These are phyloP conservation scores for Emesis furor DNA, from an alignment of 2,888 invertebrate genomes.

Conservation along the genomic window DNA sequence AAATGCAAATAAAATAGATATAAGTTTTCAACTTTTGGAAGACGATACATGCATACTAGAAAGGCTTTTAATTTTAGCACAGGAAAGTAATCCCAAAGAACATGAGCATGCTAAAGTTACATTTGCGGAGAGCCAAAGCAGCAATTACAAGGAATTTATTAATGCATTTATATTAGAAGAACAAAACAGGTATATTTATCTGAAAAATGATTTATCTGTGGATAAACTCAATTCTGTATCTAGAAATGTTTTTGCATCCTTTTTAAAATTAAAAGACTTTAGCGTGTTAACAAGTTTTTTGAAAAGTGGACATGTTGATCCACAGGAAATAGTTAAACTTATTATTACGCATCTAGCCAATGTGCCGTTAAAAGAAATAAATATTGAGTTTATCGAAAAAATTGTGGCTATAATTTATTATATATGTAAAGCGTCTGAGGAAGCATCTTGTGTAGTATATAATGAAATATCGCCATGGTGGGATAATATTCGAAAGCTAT, in stretches of 20 bases:
- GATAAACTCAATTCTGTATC: constrained; percentile 84
- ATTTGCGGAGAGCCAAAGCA: constrained; percentile 90
- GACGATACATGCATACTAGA: constrained; percentile 93
- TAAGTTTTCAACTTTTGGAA: constrained; percentile 86
- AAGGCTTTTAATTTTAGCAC: constrained; percentile 92
- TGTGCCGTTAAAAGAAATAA: constrained; percentile 90
- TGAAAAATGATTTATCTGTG: constrained; percentile 81
- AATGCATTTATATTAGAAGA: constrained; percentile 90
- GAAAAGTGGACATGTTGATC: constrained; percentile 83
- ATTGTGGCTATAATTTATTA: constrained; percentile 93
- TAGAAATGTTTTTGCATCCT: constrained; percentile 85
- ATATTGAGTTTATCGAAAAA: constrained; percentile 93
- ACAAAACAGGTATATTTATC: constrained; percentile 80
- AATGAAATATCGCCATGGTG: constrained; percentile 96
- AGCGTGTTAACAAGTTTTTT: constrained; percentile 80
- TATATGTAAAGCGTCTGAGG: constrained; percentile 93
- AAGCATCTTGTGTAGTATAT: constrained; percentile 93
- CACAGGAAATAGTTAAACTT: constrained; percentile 94
- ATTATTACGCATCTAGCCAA: constrained; percentile 95
- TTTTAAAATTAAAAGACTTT: constrained; percentile 85
- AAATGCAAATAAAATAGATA: constrained; percentile 28
- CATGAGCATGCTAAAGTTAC: constrained; percentile 90
- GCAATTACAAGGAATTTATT: constrained; percentile 91
- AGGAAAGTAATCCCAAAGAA: constrained; percentile 86
- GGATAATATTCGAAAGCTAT: constrained; percentile 94